Percentiles rank a stretch among this genome's conserved stretches.
Evolutionary conservation across 2,888 invertebrate genomes (phyloP).

Genomic region (Cerastis leucographa): DNA sequence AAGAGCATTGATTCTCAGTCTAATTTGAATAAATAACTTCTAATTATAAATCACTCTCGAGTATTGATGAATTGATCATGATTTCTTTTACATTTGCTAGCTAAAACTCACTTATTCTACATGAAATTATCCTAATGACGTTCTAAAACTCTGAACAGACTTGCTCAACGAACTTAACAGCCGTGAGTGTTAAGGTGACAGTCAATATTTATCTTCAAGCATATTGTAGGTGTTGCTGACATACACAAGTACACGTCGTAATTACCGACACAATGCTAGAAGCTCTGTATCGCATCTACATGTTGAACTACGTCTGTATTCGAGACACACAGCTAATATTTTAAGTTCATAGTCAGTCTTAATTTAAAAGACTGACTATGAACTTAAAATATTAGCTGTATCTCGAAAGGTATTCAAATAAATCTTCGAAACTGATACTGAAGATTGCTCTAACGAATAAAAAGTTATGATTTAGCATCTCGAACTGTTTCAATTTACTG

Average conservation of each 20-base stretch:
- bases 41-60: too few relatives aligned
- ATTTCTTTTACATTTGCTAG: too few relatives aligned
- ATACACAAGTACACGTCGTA: slow-evolving; percentile 53
- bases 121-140: not conserved
- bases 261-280: slow-evolving; percentile 67
- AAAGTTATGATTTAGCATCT: slow-evolving; percentile 16
- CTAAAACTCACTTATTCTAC: not conserved
- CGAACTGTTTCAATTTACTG: not conserved
- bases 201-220: slow-evolving; percentile 77
- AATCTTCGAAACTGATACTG: not conserved
- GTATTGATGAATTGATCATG: too few relatives aligned
- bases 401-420: not conserved
- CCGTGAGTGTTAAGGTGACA: slow-evolving; percentile 67
- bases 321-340: too few relatives aligned
- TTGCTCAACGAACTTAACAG: slow-evolving; percentile 1
- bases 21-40: too few relatives aligned
- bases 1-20: too few relatives aligned
- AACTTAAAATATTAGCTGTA: not conserved
- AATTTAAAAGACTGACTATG: not conserved
- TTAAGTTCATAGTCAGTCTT: too few relatives aligned
- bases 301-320: slow-evolving; percentile 6
- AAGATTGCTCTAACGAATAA: not conserved
- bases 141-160: not conserved
- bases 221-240: slow-evolving; percentile 71
- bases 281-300: not conserved